Evolutionary conservation across 1,140 invertebrate genomes (phyloP), one percentile per base, ranked within the genome.

Genomic region (Archivesica marissinica): DNA sequence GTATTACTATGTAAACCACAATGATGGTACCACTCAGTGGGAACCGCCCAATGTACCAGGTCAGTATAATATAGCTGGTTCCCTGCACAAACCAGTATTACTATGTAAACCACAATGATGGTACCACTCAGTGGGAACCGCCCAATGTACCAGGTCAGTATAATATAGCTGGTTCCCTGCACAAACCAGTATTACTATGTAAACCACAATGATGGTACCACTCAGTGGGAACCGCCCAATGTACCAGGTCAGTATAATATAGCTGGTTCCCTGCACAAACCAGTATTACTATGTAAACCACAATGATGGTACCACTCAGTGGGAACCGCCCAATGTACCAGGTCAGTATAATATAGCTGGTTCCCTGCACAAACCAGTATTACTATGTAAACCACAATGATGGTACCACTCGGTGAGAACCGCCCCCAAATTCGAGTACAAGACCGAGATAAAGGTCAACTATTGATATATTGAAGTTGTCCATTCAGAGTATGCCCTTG

Each of bases 231-330:
- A 41, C 89, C 91, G 28, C 93, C 93, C 13, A 13, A n/a, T 15
- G 59, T 59, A 33, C 44, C 25, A 72, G 79, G 79, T 79, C 4
- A 15, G 77, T 59, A 76, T 11, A 9, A 52, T 3, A 79, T 52
- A 88, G 17, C 86, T 91, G 7, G 92, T 93, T 85, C 80, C 33
- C 1, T 59, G 82, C 28, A 93, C 91, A 9, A 87, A 88, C n/a
- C 77, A 90, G 79, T 93, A 92, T 83, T 93, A 88, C 87, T 93
- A 93, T 81, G 88, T 93, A 33, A 87, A 93, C 80, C 93, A 93
- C 74, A 90, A 89, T 61, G 85, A 78, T 11, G 87, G 88, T 30
- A 90, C 79, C 13, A 93, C 92, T 15, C 91, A 92, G 54, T 93
- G 93, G 93, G 89, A 90, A 41, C 89, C 91, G 28, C 93, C 93